Conservation (phyloP, 2,888 invertebrate genomes). For the Cantharis lateralis region DNA sequence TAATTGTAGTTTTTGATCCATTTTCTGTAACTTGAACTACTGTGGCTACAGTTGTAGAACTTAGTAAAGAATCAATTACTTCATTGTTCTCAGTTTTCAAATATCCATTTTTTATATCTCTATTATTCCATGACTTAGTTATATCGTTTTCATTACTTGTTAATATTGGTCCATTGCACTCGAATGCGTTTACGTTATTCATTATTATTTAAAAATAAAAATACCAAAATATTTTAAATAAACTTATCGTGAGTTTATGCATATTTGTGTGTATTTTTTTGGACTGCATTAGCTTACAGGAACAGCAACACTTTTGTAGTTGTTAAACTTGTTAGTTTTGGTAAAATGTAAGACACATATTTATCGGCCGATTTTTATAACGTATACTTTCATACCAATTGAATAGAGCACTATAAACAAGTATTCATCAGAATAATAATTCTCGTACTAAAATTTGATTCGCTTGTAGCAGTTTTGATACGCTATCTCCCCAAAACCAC, state of each 20-base stretch:
- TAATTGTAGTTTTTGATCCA: constrained; percentile 50
- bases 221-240: not conserved
- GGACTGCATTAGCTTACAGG: not conserved
- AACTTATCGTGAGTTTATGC: not conserved
- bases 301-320: not conserved
- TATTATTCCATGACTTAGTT: constrained; percentile 38
- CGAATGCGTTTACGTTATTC: constrained; percentile 27
- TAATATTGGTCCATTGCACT: constrained; percentile 41
- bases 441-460: constrained; percentile 39
- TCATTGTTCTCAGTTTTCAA: constrained; percentile 38
- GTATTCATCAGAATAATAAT: constrained; percentile 9
- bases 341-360: not conserved
- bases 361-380: not conserved
- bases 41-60: constrained; percentile 41
- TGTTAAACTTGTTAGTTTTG: not conserved
- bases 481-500: constrained; percentile 39
- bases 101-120: constrained; percentile 47
- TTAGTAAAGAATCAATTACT: constrained; percentile 40
- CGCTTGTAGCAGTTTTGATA: constrained; percentile 37
- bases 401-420: not conserved
- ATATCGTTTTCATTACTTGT: constrained; percentile 42
- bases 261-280: not conserved
- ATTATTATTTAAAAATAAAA: constrained; percentile 11
- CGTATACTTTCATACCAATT: not conserved
- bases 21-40: constrained; percentile 51